Percentiles rank a stretch among this genome's conserved stretches.
Evolutionary conservation across 2,797 vertebrate genomes (phyloP).

Genomic region (Agapornis canus): DNA sequence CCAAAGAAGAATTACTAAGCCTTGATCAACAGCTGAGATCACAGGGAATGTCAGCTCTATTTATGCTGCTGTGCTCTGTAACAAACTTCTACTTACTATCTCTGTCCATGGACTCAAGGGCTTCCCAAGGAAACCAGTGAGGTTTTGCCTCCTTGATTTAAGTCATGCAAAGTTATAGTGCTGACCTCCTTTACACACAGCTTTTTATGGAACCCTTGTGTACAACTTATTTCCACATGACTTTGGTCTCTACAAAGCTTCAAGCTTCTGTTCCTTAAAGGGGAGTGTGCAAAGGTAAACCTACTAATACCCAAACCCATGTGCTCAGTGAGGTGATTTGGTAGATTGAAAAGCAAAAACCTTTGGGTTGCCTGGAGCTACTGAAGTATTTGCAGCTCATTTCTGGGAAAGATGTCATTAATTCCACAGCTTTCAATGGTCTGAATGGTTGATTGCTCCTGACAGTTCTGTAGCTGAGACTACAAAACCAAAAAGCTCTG

Average conservation of each 20-base stretch:
- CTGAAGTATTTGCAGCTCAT: conserved; percentile 12
- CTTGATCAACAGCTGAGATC: neutral
- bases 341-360: neutral
- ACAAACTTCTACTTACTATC: neutral
- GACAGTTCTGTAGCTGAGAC: neutral
- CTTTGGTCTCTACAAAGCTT: neutral
- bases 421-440: neutral
- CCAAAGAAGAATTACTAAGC: neutral
- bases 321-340: neutral
- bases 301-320: neutral
- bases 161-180: neutral
- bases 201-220: neutral
- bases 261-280: neutral
- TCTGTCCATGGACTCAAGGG: neutral
- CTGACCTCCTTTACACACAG: neutral
- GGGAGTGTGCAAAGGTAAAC: neutral
- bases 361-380: neutral
- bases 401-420: conserved; percentile 1
- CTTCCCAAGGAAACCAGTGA: neutral
- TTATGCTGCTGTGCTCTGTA: neutral
- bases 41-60: neutral
- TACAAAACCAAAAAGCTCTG: neutral
- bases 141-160: neutral
- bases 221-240: neutral
- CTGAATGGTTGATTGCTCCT: neutral